Conservation (phyloP, 2,888 invertebrate species). For the Rutpela maculata region DNA sequence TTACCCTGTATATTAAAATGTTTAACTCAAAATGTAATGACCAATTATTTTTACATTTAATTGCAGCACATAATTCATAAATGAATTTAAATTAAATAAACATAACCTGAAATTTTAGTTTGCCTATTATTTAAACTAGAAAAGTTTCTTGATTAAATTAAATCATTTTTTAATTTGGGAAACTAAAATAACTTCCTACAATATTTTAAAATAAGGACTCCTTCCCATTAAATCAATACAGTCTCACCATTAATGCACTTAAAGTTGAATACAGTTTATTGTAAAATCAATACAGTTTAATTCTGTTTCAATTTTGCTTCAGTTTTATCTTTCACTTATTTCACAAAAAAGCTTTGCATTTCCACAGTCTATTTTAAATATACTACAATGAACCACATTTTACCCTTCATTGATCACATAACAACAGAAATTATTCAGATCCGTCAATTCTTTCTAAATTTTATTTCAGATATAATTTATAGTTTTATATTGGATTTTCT, state of each 20-base stretch:
- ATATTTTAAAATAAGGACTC: background rate
- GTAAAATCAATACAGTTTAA: constrained; percentile 27
- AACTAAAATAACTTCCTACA: too few species aligned
- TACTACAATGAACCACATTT: constrained; percentile 22
- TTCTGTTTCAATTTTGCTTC: constrained; percentile 12
- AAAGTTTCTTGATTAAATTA: too few species aligned
- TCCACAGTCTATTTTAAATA: constrained; percentile 26
- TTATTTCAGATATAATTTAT: background rate
- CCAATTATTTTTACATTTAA: too few species aligned
- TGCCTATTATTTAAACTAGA: too few species aligned
- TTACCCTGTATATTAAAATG: too few species aligned
- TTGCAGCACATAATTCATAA: too few species aligned
- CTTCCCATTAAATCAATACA: background rate
- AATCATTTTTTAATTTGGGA: too few species aligned
- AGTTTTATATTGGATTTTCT: too few species aligned
- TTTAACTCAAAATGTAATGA: too few species aligned
- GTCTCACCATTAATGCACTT: background rate
- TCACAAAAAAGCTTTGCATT: constrained; percentile 11
- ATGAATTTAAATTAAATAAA: too few species aligned
- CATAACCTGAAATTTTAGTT: too few species aligned
- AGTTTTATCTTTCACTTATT: constrained; percentile 18
- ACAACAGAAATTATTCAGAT: constrained; percentile 32
- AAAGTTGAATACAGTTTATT: background rate
- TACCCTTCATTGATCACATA: constrained; percentile 20
- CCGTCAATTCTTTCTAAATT: constrained; percentile 1